A percentile compares a stretch with the other conserved stretches of the same genome.
These are phyloP conservation scores for Odontesthes bonariensis DNA, from an alignment of 2,113 vertebrate genomes.

Conservation along the genomic window DNA sequence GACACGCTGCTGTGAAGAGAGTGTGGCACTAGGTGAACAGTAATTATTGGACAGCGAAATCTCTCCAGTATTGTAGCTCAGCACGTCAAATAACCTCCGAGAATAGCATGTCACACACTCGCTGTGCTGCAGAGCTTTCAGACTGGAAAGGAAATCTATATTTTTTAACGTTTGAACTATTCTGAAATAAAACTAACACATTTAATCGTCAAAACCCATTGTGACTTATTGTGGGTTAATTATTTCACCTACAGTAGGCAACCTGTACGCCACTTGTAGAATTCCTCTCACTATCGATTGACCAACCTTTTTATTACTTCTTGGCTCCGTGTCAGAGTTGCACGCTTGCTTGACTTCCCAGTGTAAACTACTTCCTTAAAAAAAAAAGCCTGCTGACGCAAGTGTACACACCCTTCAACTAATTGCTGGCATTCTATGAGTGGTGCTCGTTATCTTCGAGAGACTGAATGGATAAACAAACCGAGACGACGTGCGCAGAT, in stretches of 20 bases:
- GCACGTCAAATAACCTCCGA: constrained; percentile 69
- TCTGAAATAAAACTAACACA: constrained; percentile 1
- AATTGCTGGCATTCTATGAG: neutral
- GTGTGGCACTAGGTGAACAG: constrained; percentile 65
- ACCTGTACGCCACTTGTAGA: neutral
- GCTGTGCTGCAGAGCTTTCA: constrained; percentile 19
- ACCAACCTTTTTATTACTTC: constrained; percentile 24
- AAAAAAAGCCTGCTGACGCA: constrained; percentile 37
- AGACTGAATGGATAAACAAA: constrained; percentile 2
- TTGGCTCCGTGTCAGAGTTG: constrained; percentile 19
- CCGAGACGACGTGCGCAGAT: neutral
- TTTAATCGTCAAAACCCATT: neutral
- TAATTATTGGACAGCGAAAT: constrained; percentile 71
- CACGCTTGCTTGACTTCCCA: constrained; percentile 5
- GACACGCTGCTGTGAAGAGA: constrained; percentile 63
- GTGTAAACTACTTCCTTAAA: constrained; percentile 30
- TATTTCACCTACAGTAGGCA: neutral
- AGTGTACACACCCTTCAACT: constrained; percentile 46
- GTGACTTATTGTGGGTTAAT: neutral
- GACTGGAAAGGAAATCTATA: constrained; percentile 15
- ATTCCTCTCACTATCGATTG: neutral
- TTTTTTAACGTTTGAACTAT: neutral
- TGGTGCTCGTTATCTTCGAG: constrained; percentile 1
- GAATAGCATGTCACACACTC: constrained; percentile 50
- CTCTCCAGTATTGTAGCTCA: constrained; percentile 58